These are phyloP conservation scores for Hypsibius dujardini DNA, from an alignment of 1,140 invertebrate genomes.

Conservation along the genomic window DNA sequence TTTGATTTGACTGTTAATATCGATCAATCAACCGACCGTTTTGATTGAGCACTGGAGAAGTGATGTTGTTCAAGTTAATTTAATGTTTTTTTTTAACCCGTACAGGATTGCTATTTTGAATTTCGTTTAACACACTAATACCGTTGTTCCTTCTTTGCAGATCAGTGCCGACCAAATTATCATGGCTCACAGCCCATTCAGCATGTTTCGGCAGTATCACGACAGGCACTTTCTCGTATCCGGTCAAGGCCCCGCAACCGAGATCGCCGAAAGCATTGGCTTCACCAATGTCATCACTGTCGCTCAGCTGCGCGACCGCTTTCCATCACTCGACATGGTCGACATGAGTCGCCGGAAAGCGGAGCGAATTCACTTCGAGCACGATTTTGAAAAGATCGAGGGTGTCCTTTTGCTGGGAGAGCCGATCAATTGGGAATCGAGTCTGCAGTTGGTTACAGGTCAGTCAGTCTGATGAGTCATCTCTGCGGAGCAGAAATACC, in stretches of 20 bases:
- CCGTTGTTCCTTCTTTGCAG: constrained; percentile 28
- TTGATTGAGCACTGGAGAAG: no score
- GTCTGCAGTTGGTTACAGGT: constrained; percentile 40
- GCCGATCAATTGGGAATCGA: constrained; percentile 37
- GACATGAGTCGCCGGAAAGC: constrained; percentile 40
- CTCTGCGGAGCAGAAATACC: constrained; percentile 14
- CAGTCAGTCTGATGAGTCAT: constrained; percentile 25
- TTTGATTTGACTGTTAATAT: no score
- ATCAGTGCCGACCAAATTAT: constrained; percentile 47
- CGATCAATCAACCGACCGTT: no score
- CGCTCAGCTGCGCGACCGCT: constrained; percentile 43
- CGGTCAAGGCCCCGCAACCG: constrained; percentile 47
- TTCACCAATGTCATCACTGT: constrained; percentile 46
- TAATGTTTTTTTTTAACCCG: no score
- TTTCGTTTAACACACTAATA: no score
- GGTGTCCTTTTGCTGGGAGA: constrained; percentile 45
- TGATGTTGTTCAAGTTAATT: no score
- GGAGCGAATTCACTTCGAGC: constrained; percentile 37
- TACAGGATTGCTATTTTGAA: no score
- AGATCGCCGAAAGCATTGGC: constrained; percentile 47
- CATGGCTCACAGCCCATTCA: constrained; percentile 50
- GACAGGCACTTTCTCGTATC: constrained; percentile 47
- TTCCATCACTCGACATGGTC: constrained; percentile 49
- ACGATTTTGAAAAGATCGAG: constrained; percentile 34
- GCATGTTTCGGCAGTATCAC: constrained; percentile 45